Evolutionary conservation across 2,888 invertebrate species (phyloP), one percentile per base, ranked within the genome.

Genomic region (Tholera decimalis): DNA sequence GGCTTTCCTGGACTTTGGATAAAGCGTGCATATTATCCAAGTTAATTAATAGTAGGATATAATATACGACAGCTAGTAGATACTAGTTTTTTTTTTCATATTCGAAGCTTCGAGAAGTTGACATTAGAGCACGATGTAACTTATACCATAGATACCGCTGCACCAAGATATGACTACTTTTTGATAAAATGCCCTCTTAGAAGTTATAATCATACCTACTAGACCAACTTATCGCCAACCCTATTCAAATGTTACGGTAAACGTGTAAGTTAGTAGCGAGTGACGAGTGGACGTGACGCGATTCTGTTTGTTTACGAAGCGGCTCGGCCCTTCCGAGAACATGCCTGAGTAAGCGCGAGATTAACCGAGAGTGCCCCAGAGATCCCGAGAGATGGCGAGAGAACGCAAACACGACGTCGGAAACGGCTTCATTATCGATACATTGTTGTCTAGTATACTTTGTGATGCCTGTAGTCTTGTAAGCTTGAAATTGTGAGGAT

Each of bases 201-300:
- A 61, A 26, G 4, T 9, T 2, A 8, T 39, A 5, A 2, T 2
- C 0, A 33, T 44, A 26, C 0, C 26, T 44, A 26, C 20, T 54
- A 69, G 37, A 49, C 33, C 26, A 61, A 47, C 15, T 7, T 28
- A 50, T 13, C 7, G 85, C 2, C 90, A 92, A 66, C 93, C 93
- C 91, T 93, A 87, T 55, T 44, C 67, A 63, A 67, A 77, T 77
- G 88, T 89, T 90, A 90, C 90, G 86, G 89, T 91, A 88, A 89
- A 90, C 87, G 94, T 93, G 94, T 94, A 94, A 95, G 92, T 89
- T 91, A 92, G 95, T 94, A 94, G 95, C 95, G 82, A 90, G 89
- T 89, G 89, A 86, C 83, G 86, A 88, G 88, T 89, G 88, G 89
- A 91, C 93, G 93, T 92, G 93, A 90, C 89, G 88, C 83, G 90